Percentiles rank a stretch among this genome's conserved stretches.
phyloP scores from a whole-genome alignment of 2,888 invertebrate genomes.

The Scaptomyza cyrtandrae region DNA sequence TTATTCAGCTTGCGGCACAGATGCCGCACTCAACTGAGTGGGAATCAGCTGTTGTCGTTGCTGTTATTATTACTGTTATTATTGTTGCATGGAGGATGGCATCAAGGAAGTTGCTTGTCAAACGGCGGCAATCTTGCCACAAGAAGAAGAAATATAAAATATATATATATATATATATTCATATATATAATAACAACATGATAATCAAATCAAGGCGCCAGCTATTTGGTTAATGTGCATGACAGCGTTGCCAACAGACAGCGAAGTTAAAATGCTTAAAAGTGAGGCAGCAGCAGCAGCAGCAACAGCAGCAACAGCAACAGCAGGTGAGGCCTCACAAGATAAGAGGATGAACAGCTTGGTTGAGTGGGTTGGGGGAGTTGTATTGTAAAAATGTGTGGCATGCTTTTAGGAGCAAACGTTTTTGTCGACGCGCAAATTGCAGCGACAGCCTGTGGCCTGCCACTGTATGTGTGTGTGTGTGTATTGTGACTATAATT shows the following conservation, averaged over 20 bases:
- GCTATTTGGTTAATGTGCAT: slow-evolving; percentile 79
- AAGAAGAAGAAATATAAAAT: slow-evolving; percentile 18
- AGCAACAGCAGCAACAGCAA: slow-evolving; percentile 1
- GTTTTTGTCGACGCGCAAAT: slow-evolving; percentile 69
- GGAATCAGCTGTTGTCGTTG: slow-evolving; percentile 31
- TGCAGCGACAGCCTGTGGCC: slow-evolving; percentile 71
- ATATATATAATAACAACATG: slow-evolving; percentile 41
- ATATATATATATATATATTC: neutral
- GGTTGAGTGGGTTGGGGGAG: neutral
- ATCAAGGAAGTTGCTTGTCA: slow-evolving; percentile 72
- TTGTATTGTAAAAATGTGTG: slow-evolving; percentile 47
- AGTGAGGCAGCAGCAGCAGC: slow-evolving; percentile 48
- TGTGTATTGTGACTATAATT: slow-evolving; percentile 66
- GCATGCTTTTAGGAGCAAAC: slow-evolving; percentile 74
- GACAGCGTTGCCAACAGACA: slow-evolving; percentile 26
- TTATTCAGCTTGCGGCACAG: slow-evolving; percentile 16
- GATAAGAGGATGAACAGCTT: slow-evolving; percentile 6
- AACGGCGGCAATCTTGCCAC: slow-evolving; percentile 62
- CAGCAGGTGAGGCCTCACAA: slow-evolving; percentile 6
- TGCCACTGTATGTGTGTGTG: slow-evolving; percentile 27
- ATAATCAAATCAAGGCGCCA: slow-evolving; percentile 79
- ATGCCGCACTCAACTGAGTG: slow-evolving; percentile 23
- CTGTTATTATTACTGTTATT: slow-evolving; percentile 25
- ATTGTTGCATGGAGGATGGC: slow-evolving; percentile 30
- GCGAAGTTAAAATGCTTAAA: slow-evolving; percentile 70